Base-by-base conservation (phyloP, 2,797 vertebrate genomes). In the Nyctibius grandis region DNA sequence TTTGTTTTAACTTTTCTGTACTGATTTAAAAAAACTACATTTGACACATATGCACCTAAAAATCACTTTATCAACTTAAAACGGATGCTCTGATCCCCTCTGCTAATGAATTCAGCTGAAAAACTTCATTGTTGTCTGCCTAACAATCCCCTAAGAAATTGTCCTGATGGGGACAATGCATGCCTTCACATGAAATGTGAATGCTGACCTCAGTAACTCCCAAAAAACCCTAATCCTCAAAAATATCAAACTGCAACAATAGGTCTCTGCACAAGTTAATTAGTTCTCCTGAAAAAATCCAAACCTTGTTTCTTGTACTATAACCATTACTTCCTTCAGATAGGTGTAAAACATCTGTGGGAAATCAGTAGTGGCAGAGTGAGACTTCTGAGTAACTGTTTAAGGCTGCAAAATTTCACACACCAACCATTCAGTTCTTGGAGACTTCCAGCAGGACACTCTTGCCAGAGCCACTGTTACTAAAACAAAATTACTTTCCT, bases 201-300 rank as follows among this genome's bases (percentile, higher is more conserved):
- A 51, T 36, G n/a, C 2, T 14, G 4, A 79, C 31, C 44, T 56
- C 4, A 1, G 36, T 57, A 87, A 80, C 5, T 28, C 44, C 26
- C 18, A 1, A 28, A 77, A 56, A 56, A 0, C 2, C 20, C 47
- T 33, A 83, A 42, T 3, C 12, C 22, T 25, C 0, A 1, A 57
- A 70, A 40, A 3, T 13, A 86, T 0, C 21, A 12, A 59, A 59
- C 25, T 34, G 36, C 47, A 91, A 53, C 34, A 76, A 3, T 6
- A 88, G 28, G 44, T 63, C n/a, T 81, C 74, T 45, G 22, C 47
- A 80, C 31, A 17, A 48, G 19, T 8, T 83, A 40, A 67, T 42
- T 23, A 63, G 8, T 17, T 28, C 28, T 70, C n/a, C 31, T 53
- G 31, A 26, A 73, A 45, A 47, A 48, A 31, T 5, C 14, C 8